Evolutionary conservation across 2,888 invertebrate genomes (phyloP).

Genomic region (Prosopocoilus inquinatus): DNA sequence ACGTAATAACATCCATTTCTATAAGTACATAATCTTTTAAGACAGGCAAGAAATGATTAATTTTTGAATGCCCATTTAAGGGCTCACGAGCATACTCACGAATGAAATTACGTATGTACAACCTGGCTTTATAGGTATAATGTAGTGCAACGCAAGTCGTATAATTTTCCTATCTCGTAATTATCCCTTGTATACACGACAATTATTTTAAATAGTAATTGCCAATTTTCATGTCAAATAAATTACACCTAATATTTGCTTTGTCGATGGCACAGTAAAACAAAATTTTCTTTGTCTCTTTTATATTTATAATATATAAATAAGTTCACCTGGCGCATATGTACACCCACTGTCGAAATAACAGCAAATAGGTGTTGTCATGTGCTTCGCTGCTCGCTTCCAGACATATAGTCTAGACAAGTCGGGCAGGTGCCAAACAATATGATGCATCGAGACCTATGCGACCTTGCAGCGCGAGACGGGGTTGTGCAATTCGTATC

Average conservation of each 20-base stretch:
- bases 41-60: too few relatives aligned
- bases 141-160: too few relatives aligned
- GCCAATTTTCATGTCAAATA: slow-evolving; percentile 3
- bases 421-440: slow-evolving; percentile 35
- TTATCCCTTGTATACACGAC: not conserved
- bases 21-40: too few relatives aligned
- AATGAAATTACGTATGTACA: too few relatives aligned
- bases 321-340: slow-evolving; percentile 7
- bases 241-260: not conserved
- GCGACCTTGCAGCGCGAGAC: slow-evolving; percentile 19
- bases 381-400: slow-evolving; percentile 26
- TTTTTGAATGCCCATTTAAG: too few relatives aligned
- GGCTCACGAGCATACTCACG: too few relatives aligned
- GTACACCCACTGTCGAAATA: slow-evolving; percentile 8
- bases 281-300: slow-evolving; percentile 11
- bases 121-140: too few relatives aligned
- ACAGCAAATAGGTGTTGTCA: slow-evolving; percentile 21
- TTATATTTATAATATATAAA: slow-evolving; percentile 10
- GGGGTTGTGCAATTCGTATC: slow-evolving; percentile 10
- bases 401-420: slow-evolving; percentile 34
- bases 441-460: slow-evolving; percentile 31
- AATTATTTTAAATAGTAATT: not conserved
- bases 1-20: too few relatives aligned
- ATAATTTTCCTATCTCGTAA: not conserved
- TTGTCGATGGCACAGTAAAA: not conserved